These are phyloP conservation scores for Dermatophagoides farinae DNA, from an alignment of 1,140 invertebrate genomes.

Conservation along the genomic window DNA sequence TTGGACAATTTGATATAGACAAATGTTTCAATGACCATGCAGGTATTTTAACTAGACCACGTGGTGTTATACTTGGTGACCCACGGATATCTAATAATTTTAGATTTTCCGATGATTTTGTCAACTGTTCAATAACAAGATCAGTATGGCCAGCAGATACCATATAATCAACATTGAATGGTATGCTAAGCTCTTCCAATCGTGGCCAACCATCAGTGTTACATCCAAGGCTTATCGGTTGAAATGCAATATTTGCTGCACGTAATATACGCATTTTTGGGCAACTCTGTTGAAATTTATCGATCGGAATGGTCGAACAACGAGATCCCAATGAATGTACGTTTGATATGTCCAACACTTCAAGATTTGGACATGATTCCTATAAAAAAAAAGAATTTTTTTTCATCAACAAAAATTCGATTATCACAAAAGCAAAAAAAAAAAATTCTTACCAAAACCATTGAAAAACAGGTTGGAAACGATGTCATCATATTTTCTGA, in stretches of 20 bases:
- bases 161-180: neutral
- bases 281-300: constrained; percentile 10
- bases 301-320: neutral
- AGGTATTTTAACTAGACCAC: constrained; percentile 10
- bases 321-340: constrained; percentile 1
- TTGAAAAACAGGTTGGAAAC: neutral
- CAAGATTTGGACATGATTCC: constrained; percentile 28
- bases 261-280: constrained; percentile 9
- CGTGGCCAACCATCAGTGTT: neutral
- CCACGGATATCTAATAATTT: constrained; percentile 15
- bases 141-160: neutral
- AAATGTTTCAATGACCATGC: constrained; percentile 14
- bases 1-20: constrained; percentile 11
- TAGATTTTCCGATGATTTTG: constrained; percentile 12
- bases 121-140: constrained; percentile 3
- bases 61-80: neutral
- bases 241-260: constrained; percentile 8
- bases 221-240: neutral
- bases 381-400: constrained; percentile 22
- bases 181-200: constrained; percentile 14
- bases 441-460: constrained; percentile 7
- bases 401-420: constrained; percentile 17
- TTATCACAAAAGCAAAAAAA: constrained; percentile 4
- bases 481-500: constrained; percentile 12
- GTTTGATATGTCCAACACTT: constrained; percentile 11